Conservation (phyloP, 2,797 vertebrate species). For the Aulostomus chinensis region DNA sequence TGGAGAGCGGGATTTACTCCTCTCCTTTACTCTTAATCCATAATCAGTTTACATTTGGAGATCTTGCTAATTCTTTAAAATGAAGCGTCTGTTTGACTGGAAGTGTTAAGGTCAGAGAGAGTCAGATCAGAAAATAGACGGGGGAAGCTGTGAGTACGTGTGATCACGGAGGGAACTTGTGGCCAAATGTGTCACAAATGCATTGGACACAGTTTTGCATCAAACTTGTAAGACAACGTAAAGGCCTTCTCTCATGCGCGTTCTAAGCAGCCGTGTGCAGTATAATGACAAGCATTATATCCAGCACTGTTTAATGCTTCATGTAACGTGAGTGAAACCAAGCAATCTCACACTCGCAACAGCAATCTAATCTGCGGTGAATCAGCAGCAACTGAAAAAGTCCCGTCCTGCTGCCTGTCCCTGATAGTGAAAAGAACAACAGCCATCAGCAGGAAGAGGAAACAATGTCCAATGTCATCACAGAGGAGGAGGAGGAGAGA, state of each 20-base stretch:
- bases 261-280: too few species aligned
- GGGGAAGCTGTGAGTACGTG: too few species aligned
- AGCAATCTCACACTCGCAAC: conserved; percentile 41
- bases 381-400: conserved; percentile 78
- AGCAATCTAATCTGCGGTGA: conserved; percentile 71
- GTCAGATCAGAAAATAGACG: too few species aligned
- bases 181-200: conserved; percentile 26
- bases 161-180: not conserved
- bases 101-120: too few species aligned
- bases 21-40: conserved; percentile 45
- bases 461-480: conserved; percentile 66
- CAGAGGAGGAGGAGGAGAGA: conserved; percentile 27
- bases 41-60: conserved; percentile 65
- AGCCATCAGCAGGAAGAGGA: conserved; percentile 68
- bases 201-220: conserved; percentile 20
- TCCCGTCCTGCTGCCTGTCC: conserved; percentile 57
- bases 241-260: not conserved
- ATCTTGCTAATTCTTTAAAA: conserved; percentile 49
- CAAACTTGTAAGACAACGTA: conserved; percentile 10
- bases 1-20: conserved; percentile 13
- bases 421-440: conserved; percentile 73
- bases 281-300: conserved; percentile 1
- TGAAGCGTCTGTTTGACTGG: conserved; percentile 48
- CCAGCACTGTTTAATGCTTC: not conserved
- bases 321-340: conserved; percentile 35